Evolutionary conservation across 2,797 vertebrate genomes (phyloP), one percentile per base, ranked within the genome.

Genomic region (Xenentodon cancila): DNA sequence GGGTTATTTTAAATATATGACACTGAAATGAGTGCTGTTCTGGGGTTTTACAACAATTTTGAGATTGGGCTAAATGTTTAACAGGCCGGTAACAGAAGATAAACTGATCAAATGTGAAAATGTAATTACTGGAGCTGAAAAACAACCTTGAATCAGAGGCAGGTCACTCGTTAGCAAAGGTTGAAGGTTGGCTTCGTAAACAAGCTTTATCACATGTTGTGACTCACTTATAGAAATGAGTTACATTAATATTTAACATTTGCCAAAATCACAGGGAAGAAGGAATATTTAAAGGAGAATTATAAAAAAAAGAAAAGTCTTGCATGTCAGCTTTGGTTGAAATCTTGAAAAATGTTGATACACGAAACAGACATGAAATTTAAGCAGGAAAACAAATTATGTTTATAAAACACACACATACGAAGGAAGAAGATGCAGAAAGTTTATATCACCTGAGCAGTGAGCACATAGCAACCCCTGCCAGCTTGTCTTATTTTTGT

Each of bases 381-480:
- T 69, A 67, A 37, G 0, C n/a, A 19, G 42, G 9, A n/a, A 37
- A 5, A 40, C 11, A 54, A 37, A 47, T 7, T 16, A 18, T 4
- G 18, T 18, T 45, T n/a, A n/a, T 42, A 22, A 22, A 49, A 12
- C 17, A 9, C 4, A 55, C 8, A 7, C 48, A 57, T 20, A 22
- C 22, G 47, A 7, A 3, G 52, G 37, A 55, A 7, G 27, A 7
- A 44, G 37, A 32, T 13, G 17, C 82, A 68, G 70, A 54, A 61
- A 76, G 27, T 52, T 72, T 57, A 58, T 53, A 64, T 37, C 48
- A 46, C 27, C 37, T 30, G 62, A 20, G 54, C 68, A 58, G 48
- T 5, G 30, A 59, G 56, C 45, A 60, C 47, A 59, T 3, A 63
- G 19, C 37, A 51, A 60, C 46, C 40, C 7, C 15, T 42, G 27